phyloP scores from a whole-genome alignment of 2,888 invertebrate species.

The Anagyrus pseudococci region DNA sequence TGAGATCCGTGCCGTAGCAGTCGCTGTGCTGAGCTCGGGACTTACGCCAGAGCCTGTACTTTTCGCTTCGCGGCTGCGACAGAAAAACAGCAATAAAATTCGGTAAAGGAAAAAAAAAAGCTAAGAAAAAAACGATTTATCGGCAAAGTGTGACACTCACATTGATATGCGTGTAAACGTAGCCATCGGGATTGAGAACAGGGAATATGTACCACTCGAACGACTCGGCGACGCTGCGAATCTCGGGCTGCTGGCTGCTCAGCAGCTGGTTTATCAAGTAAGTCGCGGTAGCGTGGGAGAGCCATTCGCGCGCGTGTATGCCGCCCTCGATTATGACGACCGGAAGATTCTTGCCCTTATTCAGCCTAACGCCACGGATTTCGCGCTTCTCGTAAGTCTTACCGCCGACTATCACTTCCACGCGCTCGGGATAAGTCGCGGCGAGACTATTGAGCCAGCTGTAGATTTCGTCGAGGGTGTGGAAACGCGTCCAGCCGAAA shows the following conservation, averaged over 20 bases:
- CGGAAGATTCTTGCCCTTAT: conserved; percentile 62
- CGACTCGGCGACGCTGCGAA: conserved; percentile 64
- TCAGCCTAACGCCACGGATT: conserved; percentile 39
- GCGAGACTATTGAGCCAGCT: conserved; percentile 65
- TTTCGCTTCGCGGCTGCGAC: conserved; percentile 50
- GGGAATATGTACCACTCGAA: conserved; percentile 81
- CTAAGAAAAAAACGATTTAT: not conserved
- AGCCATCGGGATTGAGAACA: conserved; percentile 81
- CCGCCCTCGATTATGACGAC: conserved; percentile 69
- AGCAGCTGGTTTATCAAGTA: conserved; percentile 71
- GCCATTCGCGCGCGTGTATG: conserved; percentile 81
- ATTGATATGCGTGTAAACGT: conserved; percentile 70
- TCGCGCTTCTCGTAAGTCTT: conserved; percentile 33
- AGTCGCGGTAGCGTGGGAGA: conserved; percentile 71
- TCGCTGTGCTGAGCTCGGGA: not conserved
- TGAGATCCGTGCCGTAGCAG: conserved; percentile 75
- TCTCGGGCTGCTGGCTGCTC: conserved; percentile 64
- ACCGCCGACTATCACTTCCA: conserved; percentile 32
- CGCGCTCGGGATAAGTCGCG: conserved; percentile 55
- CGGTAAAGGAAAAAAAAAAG: too few relatives aligned
- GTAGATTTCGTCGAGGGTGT: conserved; percentile 66
- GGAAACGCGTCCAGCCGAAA: conserved; percentile 69
- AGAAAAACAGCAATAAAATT: conserved; percentile 40
- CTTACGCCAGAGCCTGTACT: not conserved
- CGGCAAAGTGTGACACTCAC: conserved; percentile 50